These are phyloP conservation scores for Tiliacea aurago DNA, from an alignment of 2,888 invertebrate species.

Conservation along the genomic window DNA sequence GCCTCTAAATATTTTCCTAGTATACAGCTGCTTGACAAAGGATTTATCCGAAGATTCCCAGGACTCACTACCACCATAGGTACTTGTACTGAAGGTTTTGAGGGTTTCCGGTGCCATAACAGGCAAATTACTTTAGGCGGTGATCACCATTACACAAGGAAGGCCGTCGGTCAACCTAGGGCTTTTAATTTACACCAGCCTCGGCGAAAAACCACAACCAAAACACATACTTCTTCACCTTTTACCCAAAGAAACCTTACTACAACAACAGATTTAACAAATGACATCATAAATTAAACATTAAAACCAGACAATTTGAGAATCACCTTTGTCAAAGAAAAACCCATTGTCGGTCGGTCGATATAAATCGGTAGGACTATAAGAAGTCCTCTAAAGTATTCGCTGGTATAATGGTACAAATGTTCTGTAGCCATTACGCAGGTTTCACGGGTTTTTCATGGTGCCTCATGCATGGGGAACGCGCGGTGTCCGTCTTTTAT, in stretches of 20 bases:
- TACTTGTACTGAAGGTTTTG: too few species aligned
- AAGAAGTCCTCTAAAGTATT: constrained; percentile 73
- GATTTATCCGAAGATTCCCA: too few species aligned
- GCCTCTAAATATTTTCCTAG: too few species aligned
- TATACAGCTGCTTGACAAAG: too few species aligned
- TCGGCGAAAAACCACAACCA: neutral
- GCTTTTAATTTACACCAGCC: neutral
- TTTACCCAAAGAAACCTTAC: constrained; percentile 13
- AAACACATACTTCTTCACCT: neutral
- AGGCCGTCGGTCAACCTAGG: neutral
- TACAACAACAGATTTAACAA: constrained; percentile 75
- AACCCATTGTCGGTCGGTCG: constrained; percentile 55
- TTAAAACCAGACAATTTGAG: constrained; percentile 76
- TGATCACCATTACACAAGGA: too few species aligned
- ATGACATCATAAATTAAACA: constrained; percentile 86
- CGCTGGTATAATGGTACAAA: constrained; percentile 85
- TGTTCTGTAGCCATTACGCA: constrained; percentile 84
- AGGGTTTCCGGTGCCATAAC: too few species aligned
- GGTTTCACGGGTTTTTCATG: constrained; percentile 86
- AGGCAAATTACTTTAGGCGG: too few species aligned
- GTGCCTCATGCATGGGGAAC: constrained; percentile 80
- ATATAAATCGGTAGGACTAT: constrained; percentile 70
- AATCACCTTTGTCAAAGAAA: constrained; percentile 71
- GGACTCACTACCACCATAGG: too few species aligned
- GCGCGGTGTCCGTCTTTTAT: constrained; percentile 81